phyloP scores from a whole-genome alignment of 2,888 invertebrate genomes.

The Neoscelio sp. region DNA sequence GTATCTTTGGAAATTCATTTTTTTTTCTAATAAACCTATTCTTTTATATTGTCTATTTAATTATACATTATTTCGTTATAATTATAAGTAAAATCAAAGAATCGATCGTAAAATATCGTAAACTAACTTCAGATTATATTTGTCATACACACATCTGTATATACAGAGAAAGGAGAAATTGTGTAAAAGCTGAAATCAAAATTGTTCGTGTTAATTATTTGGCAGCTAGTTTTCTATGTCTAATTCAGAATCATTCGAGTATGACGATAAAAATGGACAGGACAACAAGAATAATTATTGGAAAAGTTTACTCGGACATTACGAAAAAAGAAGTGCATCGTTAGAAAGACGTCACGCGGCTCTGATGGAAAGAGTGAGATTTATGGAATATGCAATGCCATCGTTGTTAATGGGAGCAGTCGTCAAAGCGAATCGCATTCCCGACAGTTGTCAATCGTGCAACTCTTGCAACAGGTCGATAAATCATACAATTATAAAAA shows the following conservation, averaged over 20 bases:
- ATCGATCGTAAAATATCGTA: too few species aligned
- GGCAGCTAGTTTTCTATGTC: conserved; percentile 24
- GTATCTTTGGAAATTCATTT: too few species aligned
- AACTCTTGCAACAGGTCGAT: conserved; percentile 40
- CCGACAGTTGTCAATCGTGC: conserved; percentile 33
- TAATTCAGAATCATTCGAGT: not conserved
- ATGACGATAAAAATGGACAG: not conserved
- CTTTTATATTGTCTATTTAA: too few species aligned
- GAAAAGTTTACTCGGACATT: conserved; percentile 71
- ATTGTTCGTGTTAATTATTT: not conserved
- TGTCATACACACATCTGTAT: too few species aligned
- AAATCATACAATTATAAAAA: conserved; percentile 1
- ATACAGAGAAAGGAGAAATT: too few species aligned
- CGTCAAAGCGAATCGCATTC: conserved; percentile 53
- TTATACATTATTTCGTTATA: too few species aligned
- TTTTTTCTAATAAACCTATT: too few species aligned
- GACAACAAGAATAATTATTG: conserved; percentile 70
- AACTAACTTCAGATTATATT: too few species aligned
- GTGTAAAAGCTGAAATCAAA: not conserved
- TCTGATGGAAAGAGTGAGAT: conserved; percentile 72
- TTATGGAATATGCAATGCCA: conserved; percentile 76
- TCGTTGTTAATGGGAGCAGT: conserved; percentile 73
- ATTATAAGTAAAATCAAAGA: too few species aligned
- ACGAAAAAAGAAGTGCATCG: conserved; percentile 74
- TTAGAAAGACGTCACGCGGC: conserved; percentile 73